Percentiles rank a stretch among this genome's conserved stretches.
Evolutionary conservation across 2,888 invertebrate genomes (phyloP).

Genomic region (Microdon myrmicae): DNA sequence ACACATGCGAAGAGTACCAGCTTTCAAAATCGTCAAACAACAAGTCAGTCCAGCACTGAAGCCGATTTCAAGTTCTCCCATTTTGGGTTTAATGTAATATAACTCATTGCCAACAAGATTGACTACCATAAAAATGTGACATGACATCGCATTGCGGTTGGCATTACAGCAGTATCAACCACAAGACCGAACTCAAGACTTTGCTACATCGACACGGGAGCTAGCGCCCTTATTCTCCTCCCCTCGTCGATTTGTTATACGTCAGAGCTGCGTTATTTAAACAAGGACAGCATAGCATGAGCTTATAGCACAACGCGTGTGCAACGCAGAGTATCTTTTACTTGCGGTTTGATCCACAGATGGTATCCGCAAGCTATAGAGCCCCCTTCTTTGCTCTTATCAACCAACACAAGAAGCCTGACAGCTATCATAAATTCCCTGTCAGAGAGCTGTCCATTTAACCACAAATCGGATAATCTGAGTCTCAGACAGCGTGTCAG

Average conservation of each 20-base stretch:
- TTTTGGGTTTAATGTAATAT: too few relatives aligned
- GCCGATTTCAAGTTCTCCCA: too few relatives aligned
- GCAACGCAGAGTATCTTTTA: constrained; percentile 33
- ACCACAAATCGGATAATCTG: constrained; percentile 54
- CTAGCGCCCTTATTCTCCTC: too few relatives aligned
- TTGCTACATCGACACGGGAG: constrained; percentile 11
- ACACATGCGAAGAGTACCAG: too few relatives aligned
- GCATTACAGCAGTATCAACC: constrained; percentile 38
- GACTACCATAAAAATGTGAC: constrained; percentile 52
- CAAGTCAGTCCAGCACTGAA: too few relatives aligned
- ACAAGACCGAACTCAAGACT: constrained; percentile 27
- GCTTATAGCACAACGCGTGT: constrained; percentile 29
- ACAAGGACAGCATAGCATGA: too few relatives aligned
- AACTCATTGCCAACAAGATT: constrained; percentile 39
- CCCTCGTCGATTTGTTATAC: too few relatives aligned
- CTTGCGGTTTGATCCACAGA: constrained; percentile 41
- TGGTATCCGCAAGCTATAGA: constrained; percentile 31
- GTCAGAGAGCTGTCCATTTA: constrained; percentile 54
- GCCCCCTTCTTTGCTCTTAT: constrained; percentile 13
- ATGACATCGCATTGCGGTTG: constrained; percentile 44
- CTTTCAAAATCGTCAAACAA: too few relatives aligned
- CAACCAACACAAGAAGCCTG: constrained; percentile 45
- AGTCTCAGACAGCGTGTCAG: constrained; percentile 49
- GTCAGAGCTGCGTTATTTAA: too few relatives aligned
- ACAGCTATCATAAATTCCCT: constrained; percentile 54